Evolutionary conservation across 2,888 invertebrate genomes (phyloP), one percentile per base, ranked within the genome.

Genomic region (Leucophenga maculata): DNA sequence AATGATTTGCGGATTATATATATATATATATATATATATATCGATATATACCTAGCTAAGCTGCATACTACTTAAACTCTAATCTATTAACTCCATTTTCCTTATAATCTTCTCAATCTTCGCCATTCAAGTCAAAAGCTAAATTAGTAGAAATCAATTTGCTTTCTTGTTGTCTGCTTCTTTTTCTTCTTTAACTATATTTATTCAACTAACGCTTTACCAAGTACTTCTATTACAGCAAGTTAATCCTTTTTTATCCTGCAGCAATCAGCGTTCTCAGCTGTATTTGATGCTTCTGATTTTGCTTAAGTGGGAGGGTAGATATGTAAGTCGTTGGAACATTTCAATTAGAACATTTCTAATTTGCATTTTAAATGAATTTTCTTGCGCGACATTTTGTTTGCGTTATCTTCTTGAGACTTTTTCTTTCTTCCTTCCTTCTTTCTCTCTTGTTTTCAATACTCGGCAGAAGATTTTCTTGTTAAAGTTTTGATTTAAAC

Each of bases 351-450:
- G 71, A 72, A 72, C 71, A 77, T 76, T 75, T 75, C 80, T 78
- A 80, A 82, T 80, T 80, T 82, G 78, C 79, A 81, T 81, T 80
- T 80, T 75, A 80, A 80, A 80, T 82, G 74, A 77, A 79, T 78
- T 78, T 74, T 57, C 50, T 50, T 16, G 39, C 39, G 39, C 39
- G 39, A 39, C 39, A 39, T 8, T 39, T 39, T 39, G 39, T 39
- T 39, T 39, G 39, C 11, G 6, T 39, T 39, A 39, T 39, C 39
- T 26, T 26, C 26, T 6, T 1, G 11, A 39, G 39, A 39, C 6
- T 39, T 39, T 8, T 8, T 39, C 39, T 8, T 39, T 39, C 8
- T 39, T 1, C 11, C 6, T 32, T 32, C 32, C 8, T 32, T 32
- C 8, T 8, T 8, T 8, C 32, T 32, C 32, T 32, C 3, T 32